A percentile compares a stretch with the other conserved stretches of the same genome.
Conservation (phyloP, 92 coral and sea anemone species). For the Epizoanthus scotinus region DNA sequence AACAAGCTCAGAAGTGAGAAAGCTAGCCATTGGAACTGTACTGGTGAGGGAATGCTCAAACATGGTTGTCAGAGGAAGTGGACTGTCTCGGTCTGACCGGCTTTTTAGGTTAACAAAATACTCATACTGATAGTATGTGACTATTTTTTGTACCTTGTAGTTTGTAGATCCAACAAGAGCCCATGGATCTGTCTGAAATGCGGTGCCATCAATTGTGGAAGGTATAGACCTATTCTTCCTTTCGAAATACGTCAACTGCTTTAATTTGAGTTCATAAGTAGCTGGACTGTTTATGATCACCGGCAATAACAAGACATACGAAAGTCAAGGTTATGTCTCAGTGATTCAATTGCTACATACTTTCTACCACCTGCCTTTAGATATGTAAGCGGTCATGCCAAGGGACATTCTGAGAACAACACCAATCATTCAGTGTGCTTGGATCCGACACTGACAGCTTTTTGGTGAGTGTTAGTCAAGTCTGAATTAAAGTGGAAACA, state of each 20-base stretch:
- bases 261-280: background rate
- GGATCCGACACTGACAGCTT: slow-evolving; percentile 88
- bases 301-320: background rate
- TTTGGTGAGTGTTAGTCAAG: slow-evolving; percentile 72
- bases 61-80: background rate
- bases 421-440: slow-evolving; percentile 85
- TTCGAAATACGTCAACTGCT: background rate
- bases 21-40: slow-evolving; percentile 84
- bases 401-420: slow-evolving; percentile 83
- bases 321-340: background rate
- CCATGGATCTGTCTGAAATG: slow-evolving; percentile 97
- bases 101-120: slow-evolving; percentile 22
- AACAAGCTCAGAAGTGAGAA: slow-evolving; percentile 80
- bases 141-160: slow-evolving; percentile 54
- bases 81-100: slow-evolving; percentile 2
- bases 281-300: background rate
- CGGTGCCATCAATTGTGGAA: slow-evolving; percentile 91
- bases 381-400: slow-evolving; percentile 97
- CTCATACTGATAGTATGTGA: background rate
- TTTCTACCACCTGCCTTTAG: slow-evolving; percentile 45
- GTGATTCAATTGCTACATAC: background rate
- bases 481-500: background rate
- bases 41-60: slow-evolving; percentile 57
- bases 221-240: slow-evolving; percentile 56
- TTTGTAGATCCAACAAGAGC: slow-evolving; percentile 91